Base-by-base conservation (phyloP, 2,888 invertebrate species). In the Pyralis farinalis region DNA sequence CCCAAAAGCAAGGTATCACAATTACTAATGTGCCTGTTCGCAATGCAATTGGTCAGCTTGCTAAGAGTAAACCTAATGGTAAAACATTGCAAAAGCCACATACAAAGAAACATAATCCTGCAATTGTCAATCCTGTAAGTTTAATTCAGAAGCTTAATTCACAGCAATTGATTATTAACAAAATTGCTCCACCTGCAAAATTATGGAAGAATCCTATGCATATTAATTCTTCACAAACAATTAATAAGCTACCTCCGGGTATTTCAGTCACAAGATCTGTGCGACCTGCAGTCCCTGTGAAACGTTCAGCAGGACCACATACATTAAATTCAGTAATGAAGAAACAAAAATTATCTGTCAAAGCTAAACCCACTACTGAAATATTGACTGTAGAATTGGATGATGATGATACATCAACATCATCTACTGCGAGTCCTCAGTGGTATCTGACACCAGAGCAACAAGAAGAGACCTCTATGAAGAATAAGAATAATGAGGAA, bases 391-490 rank as follows among this genome's bases (percentile, higher is more conserved):
- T 86, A 3, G 78, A 85, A 40, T 58, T 87, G 32, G 87, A 87
- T 58, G 84, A 85, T 61, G 85, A 88, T 51, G 79, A 80, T 11
- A 42, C 34, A 9, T 40, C 47, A 4, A 28, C 62, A 7, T 37
- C 56, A 31, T 29, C 55, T 9, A 46, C 52, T 30, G 44, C 59
- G 9, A 63, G 68, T 34, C 87, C 77, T 11, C 77, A 77, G 47
- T 87, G 87, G 87, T 88, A 87, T 43, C 39, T 85, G 38, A 71
- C 74, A 40, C 87, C 88, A n/a, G 86, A 87, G 52, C 77, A 86
- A 37, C 63, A 63, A 44, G 40, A 9, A 38, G 51, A 20, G 3
- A 32, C 37, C 42, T 39, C 46, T 27, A 35, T 66, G 31, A 71
- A 83, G 47, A 50, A 69, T 40, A 50, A 69, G 45, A 86, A 87